phyloP scores from a whole-genome alignment of 2,797 vertebrate species.

The Thamnophis elegans region DNA sequence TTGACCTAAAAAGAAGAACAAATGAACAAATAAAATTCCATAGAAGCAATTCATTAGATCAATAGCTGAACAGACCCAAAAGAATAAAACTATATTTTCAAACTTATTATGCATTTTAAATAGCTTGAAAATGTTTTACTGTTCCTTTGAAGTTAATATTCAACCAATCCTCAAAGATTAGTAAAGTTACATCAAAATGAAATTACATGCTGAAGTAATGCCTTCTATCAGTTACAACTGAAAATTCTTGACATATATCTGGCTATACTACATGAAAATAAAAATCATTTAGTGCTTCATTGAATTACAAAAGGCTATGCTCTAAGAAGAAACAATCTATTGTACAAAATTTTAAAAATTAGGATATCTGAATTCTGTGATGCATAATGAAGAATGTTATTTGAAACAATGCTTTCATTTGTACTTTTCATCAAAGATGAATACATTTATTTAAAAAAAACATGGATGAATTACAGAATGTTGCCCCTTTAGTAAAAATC shows the following conservation, averaged over 20 bases:
- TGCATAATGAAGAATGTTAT: not conserved
- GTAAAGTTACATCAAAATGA: not conserved
- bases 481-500: not conserved
- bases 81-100: slow-evolving; percentile 16
- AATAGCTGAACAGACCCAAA: slow-evolving; percentile 19
- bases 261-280: not conserved
- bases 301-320: not conserved
- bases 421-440: not conserved
- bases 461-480: not conserved
- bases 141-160: not conserved
- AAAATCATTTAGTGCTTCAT: not conserved
- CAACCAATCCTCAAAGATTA: not conserved
- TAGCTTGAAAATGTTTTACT: slow-evolving; percentile 11
- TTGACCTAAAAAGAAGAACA: slow-evolving; percentile 76
- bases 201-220: not conserved
- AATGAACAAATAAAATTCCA: slow-evolving; percentile 12
- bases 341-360: too few relatives aligned
- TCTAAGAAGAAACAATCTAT: not conserved
- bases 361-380: not conserved
- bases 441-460: not conserved
- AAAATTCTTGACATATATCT: not conserved
- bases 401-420: not conserved
- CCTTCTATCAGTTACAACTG: not conserved
- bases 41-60: slow-evolving; percentile 11
- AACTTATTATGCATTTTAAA: slow-evolving; percentile 15